Evolutionary conservation across 2,888 invertebrate genomes (phyloP).

Genomic region (Drosophila algonquin): DNA sequence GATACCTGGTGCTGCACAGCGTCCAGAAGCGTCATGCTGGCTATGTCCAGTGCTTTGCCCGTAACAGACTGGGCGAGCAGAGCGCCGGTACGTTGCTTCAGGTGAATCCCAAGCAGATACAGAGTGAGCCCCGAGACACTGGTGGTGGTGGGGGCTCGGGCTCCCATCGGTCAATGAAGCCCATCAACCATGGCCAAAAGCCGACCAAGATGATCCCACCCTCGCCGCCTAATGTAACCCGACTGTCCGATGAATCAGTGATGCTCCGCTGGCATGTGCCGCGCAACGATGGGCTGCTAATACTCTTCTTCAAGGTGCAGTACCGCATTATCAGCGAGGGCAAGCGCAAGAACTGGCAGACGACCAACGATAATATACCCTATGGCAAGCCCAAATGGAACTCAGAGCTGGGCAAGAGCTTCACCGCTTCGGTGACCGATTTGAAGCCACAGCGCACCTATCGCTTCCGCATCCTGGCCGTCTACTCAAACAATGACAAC

Average conservation of each 20-base stretch:
- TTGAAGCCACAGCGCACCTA: slow-evolving; percentile 79
- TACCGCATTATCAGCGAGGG: slow-evolving; percentile 84
- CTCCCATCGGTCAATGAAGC: slow-evolving; percentile 22
- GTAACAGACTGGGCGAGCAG: slow-evolving; percentile 89
- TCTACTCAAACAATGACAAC: slow-evolving; percentile 97
- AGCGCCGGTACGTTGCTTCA: slow-evolving; percentile 86
- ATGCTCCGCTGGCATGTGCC: slow-evolving; percentile 95
- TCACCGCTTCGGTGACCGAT: slow-evolving; percentile 82
- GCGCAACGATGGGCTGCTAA: slow-evolving; percentile 92
- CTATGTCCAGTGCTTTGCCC: slow-evolving; percentile 93
- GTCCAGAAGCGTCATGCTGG: slow-evolving; percentile 94
- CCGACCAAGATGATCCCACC: slow-evolving; percentile 91
- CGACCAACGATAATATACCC: slow-evolving; percentile 92
- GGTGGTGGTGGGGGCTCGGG: neutral
- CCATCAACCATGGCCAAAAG: slow-evolving; percentile 45
- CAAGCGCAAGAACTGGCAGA: slow-evolving; percentile 88
- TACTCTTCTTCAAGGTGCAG: slow-evolving; percentile 95
- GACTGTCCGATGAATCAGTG: slow-evolving; percentile 94
- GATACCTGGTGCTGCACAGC: slow-evolving; percentile 86
- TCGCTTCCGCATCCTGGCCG: slow-evolving; percentile 95
- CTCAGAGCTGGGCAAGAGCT: slow-evolving; percentile 70
- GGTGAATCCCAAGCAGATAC: slow-evolving; percentile 90
- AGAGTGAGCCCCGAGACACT: slow-evolving; percentile 82
- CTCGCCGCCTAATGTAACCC: slow-evolving; percentile 92
- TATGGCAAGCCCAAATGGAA: slow-evolving; percentile 81